Base-by-base conservation (phyloP, 1,140 invertebrate species). In the Atta colombica region DNA sequence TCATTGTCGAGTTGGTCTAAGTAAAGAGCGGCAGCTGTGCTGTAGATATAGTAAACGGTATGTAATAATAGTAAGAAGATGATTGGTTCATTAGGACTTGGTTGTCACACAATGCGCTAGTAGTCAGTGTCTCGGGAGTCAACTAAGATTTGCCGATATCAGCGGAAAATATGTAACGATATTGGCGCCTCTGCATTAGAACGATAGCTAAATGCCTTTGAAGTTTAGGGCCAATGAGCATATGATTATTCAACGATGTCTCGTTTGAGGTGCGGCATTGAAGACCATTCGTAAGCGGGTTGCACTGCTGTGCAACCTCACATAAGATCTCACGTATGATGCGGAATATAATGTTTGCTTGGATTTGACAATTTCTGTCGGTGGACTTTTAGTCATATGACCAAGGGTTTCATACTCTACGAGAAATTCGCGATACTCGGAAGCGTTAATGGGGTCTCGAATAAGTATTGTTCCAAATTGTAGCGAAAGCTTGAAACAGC, bases 71-170 rank as follows among this genome's bases (percentile, higher is more conserved):
- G 25, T 25, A 25, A 25, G 25, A 25, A 25, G 25, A 63, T 25
- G 5, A 49, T 2, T 2, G n/a, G n/a, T 2, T n/a, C 28, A 28
- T 2, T 2, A 0, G 2, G 2, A 0, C n/a, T 45, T 0, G n/a
- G 4, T 3, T 39, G n/a, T n/a, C 39, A 69, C 1, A 69, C 2
- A 21, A 69, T 69, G 10, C 66, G 12, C 5, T 69, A 39, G 5
- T 28, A 28, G 1, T 28, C 28, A 2, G 0, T 28, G 2, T 28
- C 28, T 28, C 28, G 28, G 28, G 1, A 28, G 28, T 28, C 28
- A 28, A 28, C 1, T 28, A 28, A 28, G 28, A 28, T 28, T 28
- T 28, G 28, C 49, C n/a, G 10, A 69, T 49, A 5, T 49, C 35
- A 3, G 35, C 35, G 10, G 35, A 39, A 0, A 3, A 45, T 0